Conservation (phyloP, 2,113 vertebrate genomes). For the Edolisoma coerulescens region DNA sequence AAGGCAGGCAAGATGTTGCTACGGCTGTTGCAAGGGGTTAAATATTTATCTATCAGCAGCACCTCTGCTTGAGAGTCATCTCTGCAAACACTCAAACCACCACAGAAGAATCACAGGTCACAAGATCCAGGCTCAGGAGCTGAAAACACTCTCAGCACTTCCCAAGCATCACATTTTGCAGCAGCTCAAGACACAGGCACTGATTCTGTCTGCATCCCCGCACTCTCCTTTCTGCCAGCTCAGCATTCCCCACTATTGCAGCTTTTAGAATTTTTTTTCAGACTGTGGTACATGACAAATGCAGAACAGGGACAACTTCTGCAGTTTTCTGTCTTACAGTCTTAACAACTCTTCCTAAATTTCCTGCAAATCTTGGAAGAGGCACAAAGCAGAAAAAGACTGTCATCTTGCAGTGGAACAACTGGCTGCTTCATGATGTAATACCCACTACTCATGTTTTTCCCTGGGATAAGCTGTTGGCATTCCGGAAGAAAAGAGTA, state of each 20-base stretch:
- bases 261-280: neutral
- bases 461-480: neutral
- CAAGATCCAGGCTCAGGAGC: neutral
- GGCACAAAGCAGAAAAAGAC: neutral
- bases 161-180: neutral
- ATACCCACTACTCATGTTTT: neutral
- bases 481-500: neutral
- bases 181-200: neutral
- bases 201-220: neutral
- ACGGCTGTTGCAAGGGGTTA: neutral
- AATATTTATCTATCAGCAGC: neutral
- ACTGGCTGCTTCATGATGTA: neutral
- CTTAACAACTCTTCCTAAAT: neutral
- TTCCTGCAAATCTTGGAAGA: neutral
- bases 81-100: neutral
- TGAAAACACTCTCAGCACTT: neutral
- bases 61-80: neutral
- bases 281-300: neutral
- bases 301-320: neutral
- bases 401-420: neutral
- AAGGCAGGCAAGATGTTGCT: neutral
- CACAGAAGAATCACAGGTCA: neutral
- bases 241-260: rapidly evolving
- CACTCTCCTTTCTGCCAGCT: neutral
- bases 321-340: neutral